Base-by-base conservation (phyloP, 2,113 vertebrate genomes). In the Nesoenas mayeri region DNA sequence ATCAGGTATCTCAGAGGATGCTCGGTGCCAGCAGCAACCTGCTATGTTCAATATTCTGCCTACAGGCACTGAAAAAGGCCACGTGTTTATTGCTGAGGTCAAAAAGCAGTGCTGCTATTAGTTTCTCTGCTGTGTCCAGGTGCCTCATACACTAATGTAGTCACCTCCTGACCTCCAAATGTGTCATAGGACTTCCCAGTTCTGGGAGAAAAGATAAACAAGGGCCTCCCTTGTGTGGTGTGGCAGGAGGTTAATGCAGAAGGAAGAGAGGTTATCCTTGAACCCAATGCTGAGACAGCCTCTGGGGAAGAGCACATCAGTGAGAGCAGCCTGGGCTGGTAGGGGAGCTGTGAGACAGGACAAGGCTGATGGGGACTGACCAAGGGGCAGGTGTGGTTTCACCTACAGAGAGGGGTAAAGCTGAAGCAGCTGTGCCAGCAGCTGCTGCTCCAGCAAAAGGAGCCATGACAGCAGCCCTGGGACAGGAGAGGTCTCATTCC, bases 251-350 rank as follows among this genome's bases (percentile, higher is more conserved):
- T 26, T 20, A 13, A 38, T 1, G 1, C 0, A 42, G n/a, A 62
- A 69, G 38, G 51, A 56, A 50, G 26, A 8, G 40, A 78, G 16
- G 11, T 44, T 78, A 28, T n/a, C 21, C 58, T 72, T 8, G 0
- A 31, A 31, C 32, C 25, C 1, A 0, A 32, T 29, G 36, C 7
- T 1, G 1, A 85, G 56, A 50, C 0, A 1, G 38, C 31, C 19
- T 10, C 22, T 15, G 14, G 16, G 51, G 26, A 81, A 50, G 6
- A 54, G 34, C 25, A 47, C 12, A 32, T 17, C 53, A 57, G 51
- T 25, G 64, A 57, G 8, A 67, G 12, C 0, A 44, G 6, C 26
- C 22, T 56, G 31, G 47, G 36, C 66, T 57, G 48, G 6, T 11
- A 40, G n/a, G 6, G 29, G 14, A 75, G 51, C 40, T 50, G 40